Conservation (phyloP, 2,797 vertebrate genomes). For the Poecilia gillii region DNA sequence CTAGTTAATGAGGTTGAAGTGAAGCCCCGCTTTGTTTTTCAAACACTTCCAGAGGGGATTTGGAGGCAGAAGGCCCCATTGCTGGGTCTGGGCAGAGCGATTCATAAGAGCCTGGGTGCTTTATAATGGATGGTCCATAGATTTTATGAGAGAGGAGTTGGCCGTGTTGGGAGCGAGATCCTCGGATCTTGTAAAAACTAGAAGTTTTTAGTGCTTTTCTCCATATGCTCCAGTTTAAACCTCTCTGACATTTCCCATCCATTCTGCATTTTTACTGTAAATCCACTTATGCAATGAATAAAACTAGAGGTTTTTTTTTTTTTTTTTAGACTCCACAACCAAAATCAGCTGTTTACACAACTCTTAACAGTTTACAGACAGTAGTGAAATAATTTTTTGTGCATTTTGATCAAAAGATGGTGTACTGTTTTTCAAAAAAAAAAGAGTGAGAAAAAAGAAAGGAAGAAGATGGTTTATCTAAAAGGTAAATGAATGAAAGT, state of each 20-base stretch:
- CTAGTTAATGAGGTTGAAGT: conserved; percentile 79
- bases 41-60: conserved; percentile 74
- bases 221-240: conserved; percentile 57
- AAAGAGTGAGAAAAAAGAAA: conserved; percentile 5
- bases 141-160: conserved; percentile 73
- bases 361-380: conserved; percentile 17
- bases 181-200: conserved; percentile 72
- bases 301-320: conserved; percentile 18
- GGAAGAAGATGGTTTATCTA: conserved; percentile 2
- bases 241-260: conserved; percentile 25
- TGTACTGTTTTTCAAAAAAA: conserved; percentile 27
- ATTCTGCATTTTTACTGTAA: conserved; percentile 31
- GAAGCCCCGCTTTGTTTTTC: conserved; percentile 70
- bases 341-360: conserved; percentile 24
- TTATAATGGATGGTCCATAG: conserved; percentile 75
- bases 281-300: conserved; percentile 8
- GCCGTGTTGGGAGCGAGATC: conserved; percentile 70
- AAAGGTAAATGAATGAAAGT: conserved; percentile 34
- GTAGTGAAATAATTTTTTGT: conserved; percentile 4
- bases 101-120: conserved; percentile 63
- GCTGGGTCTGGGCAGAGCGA: conserved; percentile 47
- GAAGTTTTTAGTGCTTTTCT: conserved; percentile 66
- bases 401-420: conserved; percentile 10
- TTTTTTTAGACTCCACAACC: conserved; percentile 27
- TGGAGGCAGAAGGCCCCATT: conserved; percentile 57